Percentiles rank a stretch among this genome's conserved stretches.
Evolutionary conservation across 2,888 invertebrate species (phyloP).

Genomic region (Lepidocyrtinus sp.): DNA sequence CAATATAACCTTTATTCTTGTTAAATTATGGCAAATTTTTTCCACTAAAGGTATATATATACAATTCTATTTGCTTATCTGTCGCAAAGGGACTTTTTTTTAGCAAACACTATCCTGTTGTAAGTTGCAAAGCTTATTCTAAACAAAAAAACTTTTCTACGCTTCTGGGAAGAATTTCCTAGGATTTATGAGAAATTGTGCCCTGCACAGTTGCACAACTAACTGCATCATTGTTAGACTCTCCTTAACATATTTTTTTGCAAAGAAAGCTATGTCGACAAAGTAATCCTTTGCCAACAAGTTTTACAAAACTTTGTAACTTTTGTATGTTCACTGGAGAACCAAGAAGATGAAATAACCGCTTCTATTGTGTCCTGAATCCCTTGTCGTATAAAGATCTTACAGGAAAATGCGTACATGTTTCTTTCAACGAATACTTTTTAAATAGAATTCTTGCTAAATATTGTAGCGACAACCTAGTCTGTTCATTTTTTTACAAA

Average conservation of each 20-base stretch:
- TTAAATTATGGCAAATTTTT: conserved; percentile 7
- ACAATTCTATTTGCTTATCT: too few relatives aligned
- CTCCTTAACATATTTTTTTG: background rate
- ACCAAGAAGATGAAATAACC: background rate
- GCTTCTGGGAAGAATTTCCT: background rate
- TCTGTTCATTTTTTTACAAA: background rate
- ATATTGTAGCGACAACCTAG: background rate
- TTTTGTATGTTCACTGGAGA: background rate
- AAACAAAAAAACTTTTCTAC: background rate
- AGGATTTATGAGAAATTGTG: conserved; percentile 10
- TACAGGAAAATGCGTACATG: background rate
- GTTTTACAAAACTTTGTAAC: conserved; percentile 1
- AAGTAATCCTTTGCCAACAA: conserved; percentile 8
- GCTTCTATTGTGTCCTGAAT: background rate
- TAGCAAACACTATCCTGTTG: background rate
- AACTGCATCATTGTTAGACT: conserved; percentile 6
- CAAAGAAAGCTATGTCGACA: background rate
- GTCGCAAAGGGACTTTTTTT: too few relatives aligned
- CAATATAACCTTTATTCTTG: background rate
- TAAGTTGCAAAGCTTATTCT: background rate
- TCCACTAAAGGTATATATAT: too few relatives aligned
- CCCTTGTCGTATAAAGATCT: background rate
- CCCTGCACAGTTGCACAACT: conserved; percentile 4
- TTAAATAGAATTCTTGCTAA: conserved; percentile 9
- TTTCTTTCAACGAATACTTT: background rate